These are phyloP conservation scores for Orientallactaga sibirica DNA, from an alignment of 2,797 vertebrate genomes.

Conservation along the genomic window DNA sequence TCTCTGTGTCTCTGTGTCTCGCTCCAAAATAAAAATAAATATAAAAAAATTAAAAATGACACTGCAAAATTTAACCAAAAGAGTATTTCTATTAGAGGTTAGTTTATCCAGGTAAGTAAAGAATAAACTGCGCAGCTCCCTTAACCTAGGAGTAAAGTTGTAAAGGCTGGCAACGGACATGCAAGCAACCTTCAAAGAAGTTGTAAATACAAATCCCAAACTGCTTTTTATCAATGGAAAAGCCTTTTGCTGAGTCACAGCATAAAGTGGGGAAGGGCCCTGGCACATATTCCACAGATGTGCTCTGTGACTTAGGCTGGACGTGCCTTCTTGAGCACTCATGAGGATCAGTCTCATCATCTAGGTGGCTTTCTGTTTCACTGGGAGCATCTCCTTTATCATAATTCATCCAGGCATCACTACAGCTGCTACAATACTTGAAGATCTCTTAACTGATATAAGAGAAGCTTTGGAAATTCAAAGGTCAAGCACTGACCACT, in stretches of 20 bases:
- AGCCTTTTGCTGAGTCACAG: conserved; percentile 68
- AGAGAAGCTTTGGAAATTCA: conserved; percentile 44
- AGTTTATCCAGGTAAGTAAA: conserved; percentile 80
- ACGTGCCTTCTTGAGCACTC: conserved; percentile 49
- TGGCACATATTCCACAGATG: neutral
- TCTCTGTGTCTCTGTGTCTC: too few relatives aligned
- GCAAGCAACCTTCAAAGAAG: conserved; percentile 79
- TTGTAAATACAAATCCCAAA: conserved; percentile 78
- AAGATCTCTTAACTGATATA: neutral
- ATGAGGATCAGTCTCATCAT: conserved; percentile 9
- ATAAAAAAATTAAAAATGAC: conserved; percentile 47
- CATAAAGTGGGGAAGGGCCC: neutral
- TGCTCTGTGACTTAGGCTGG: neutral
- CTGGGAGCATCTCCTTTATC: conserved; percentile 39
- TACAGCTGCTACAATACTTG: conserved; percentile 1
- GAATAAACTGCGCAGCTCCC: conserved; percentile 84
- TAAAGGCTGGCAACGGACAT: conserved; percentile 89
- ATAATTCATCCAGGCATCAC: conserved; percentile 48
- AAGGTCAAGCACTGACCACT: neutral
- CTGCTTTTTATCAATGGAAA: conserved; percentile 64
- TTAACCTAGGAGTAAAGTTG: conserved; percentile 83
- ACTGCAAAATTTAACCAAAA: conserved; percentile 81
- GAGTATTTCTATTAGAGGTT: conserved; percentile 77
- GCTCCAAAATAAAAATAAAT: too few relatives aligned
- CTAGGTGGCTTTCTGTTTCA: conserved; percentile 39